These are phyloP conservation scores for Solea solea DNA, from an alignment of 2,113 vertebrate species.

Conservation along the genomic window DNA sequence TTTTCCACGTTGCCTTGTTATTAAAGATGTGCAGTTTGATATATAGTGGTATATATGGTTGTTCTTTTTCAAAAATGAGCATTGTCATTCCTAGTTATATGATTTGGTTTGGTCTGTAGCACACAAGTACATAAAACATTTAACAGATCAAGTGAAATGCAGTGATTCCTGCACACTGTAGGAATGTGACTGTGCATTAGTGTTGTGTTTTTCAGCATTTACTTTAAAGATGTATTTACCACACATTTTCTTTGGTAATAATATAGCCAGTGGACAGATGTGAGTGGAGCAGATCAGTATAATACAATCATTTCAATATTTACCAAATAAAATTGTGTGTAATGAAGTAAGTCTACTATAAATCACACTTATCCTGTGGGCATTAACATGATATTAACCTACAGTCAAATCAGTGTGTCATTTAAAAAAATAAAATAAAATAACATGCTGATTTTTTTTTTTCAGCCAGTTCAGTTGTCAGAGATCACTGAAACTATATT, in stretches of 20 bases:
- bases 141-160: neutral
- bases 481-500: too few relatives aligned
- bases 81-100: neutral
- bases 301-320: neutral
- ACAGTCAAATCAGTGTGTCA: neutral
- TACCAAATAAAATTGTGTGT: neutral
- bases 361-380: neutral
- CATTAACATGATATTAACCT: neutral
- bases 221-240: too few relatives aligned
- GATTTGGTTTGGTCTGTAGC: slow-evolving; percentile 8
- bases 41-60: slow-evolving; percentile 25
- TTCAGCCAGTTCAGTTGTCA: too few relatives aligned
- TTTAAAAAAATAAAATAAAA: neutral
- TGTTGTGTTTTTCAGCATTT: too few relatives aligned
- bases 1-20: slow-evolving; percentile 13
- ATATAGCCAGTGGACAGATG: too few relatives aligned
- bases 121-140: slow-evolving; percentile 2
- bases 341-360: neutral
- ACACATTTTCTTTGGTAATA: too few relatives aligned
- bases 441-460: too few relatives aligned
- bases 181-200: too few relatives aligned
- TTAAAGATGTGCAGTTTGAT: slow-evolving; percentile 25
- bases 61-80: neutral
- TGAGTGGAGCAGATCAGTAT: too few relatives aligned
- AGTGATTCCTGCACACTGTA: neutral